Base-by-base conservation (phyloP, 2,888 invertebrate genomes). In the Chorisops tibialis region DNA sequence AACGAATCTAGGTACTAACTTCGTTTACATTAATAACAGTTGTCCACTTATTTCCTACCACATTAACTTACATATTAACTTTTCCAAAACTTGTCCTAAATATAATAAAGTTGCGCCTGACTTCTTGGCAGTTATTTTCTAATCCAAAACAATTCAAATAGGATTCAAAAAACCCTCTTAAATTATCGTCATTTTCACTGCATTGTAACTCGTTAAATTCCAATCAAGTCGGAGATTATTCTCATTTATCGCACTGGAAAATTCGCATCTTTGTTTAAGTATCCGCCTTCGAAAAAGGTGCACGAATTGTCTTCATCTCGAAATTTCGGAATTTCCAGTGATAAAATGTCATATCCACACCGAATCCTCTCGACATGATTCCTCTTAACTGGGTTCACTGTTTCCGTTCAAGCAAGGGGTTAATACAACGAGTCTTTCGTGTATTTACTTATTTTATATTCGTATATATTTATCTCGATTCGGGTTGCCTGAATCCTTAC, bases 151-250 rank as follows among this genome's bases (percentile, higher is more conserved):
- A n/a, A n/a, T n/a, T n/a, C n/a, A n/a, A n/a, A n/a, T n/a, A n/a
- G n/a, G n/a, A n/a, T n/a, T n/a, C n/a, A n/a, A 1, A 30, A 9
- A 30, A 30, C 9, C 30, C 30, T 5, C 30, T 30, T 9, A 30
- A 30, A 30, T 30, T 9, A 30, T 30, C 30, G 30, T 30, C 5
- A 30, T 30, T n/a, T 30, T 39, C 16, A 14, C 6, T 22, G 11
- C 47, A 47, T n/a, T 21, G 21, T 11, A 11, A 4, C 7, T 47
- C 47, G 47, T 52, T 19, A 52, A 52, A 52, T 52, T 52, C 21
- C 52, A 52, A 52, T 52, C 38, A 52, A 52, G 7, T 21, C 12
- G 21, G 21, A 38, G 14, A 52, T 52, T 52, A 52, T 52, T 52
- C 52, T 35, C 18, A 52, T 52, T 38, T 38, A 52, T 5, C 38